These are phyloP conservation scores for Malurus leucopterus DNA, from an alignment of 2,797 vertebrate genomes.

Conservation along the genomic window DNA sequence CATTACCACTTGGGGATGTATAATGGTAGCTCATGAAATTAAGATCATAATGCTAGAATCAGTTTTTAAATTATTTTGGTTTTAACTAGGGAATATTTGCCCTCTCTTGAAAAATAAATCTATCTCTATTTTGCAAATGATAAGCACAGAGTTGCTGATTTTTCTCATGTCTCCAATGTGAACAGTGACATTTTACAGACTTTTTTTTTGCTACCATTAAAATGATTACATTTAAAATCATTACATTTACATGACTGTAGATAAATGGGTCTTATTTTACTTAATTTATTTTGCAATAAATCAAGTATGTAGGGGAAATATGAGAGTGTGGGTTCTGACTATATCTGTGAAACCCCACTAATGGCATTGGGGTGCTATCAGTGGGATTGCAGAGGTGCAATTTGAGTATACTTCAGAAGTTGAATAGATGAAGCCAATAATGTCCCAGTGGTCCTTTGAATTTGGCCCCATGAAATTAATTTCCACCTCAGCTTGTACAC, in stretches of 20 bases:
- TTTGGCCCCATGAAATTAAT: slow-evolving; percentile 68
- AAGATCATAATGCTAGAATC: slow-evolving; percentile 1
- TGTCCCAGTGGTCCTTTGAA: slow-evolving; percentile 64
- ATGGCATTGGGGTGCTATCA: background rate
- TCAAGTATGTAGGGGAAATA: background rate
- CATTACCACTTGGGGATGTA: background rate
- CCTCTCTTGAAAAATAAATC: background rate
- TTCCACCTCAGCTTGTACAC: slow-evolving; percentile 61
- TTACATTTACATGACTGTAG: background rate
- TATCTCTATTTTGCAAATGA: background rate
- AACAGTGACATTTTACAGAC: background rate
- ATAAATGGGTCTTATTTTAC: background rate
- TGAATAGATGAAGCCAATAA: slow-evolving; percentile 54
- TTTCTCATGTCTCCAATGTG: background rate
- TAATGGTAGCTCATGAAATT: background rate
- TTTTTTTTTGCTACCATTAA: background rate
- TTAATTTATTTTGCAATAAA: background rate
- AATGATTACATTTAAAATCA: background rate
- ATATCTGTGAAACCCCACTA: background rate
- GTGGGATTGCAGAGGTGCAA: slow-evolving; percentile 34
- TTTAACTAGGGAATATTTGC: background rate
- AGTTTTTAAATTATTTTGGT: slow-evolving; percentile 6
- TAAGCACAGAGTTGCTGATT: background rate
- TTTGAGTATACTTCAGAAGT: slow-evolving; percentile 47
- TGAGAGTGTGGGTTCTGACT: background rate